Evolutionary conservation across 2,888 invertebrate species (phyloP).

Genomic region (Flabesymbios commensalis): DNA sequence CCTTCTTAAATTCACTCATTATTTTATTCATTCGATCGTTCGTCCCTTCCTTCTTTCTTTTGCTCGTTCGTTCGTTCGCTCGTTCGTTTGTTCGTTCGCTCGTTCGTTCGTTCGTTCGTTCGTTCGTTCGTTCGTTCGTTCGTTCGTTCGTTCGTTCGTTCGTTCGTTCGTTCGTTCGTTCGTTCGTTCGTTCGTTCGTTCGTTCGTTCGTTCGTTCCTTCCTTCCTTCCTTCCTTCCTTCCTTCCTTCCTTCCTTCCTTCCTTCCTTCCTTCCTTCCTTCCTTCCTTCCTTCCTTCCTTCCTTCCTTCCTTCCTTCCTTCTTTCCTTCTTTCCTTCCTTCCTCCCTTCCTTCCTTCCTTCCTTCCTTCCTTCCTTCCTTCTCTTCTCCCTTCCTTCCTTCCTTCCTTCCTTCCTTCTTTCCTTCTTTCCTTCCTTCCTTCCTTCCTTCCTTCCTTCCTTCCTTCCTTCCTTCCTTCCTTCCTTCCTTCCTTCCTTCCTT

Average conservation of each 20-base stretch:
- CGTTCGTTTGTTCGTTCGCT: too few species aligned
- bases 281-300: slow-evolving; percentile 24
- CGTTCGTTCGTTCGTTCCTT: slow-evolving; percentile 20
- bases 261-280: slow-evolving; percentile 27
- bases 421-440: slow-evolving; percentile 29
- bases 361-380: slow-evolving; percentile 20
- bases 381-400: slow-evolving; percentile 29
- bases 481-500: slow-evolving; percentile 31
- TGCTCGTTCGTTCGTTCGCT: too few species aligned
- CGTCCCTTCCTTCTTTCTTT: too few species aligned
- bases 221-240: slow-evolving; percentile 30
- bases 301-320: slow-evolving; percentile 1
- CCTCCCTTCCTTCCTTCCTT: not conserved
- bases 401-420: slow-evolving; percentile 30
- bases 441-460: slow-evolving; percentile 28
- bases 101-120: too few species aligned
- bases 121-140: slow-evolving; percentile 27
- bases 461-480: slow-evolving; percentile 31
- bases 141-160: slow-evolving; percentile 31
- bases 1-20: too few species aligned
- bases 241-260: slow-evolving; percentile 32
- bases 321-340: not conserved
- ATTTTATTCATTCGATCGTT: too few species aligned
- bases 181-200: slow-evolving; percentile 27
- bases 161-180: slow-evolving; percentile 19